A percentile compares a stretch with the other conserved stretches of the same genome.
These are phyloP conservation scores for Apantesis nais DNA, from an alignment of 2,888 invertebrate genomes.

Conservation along the genomic window DNA sequence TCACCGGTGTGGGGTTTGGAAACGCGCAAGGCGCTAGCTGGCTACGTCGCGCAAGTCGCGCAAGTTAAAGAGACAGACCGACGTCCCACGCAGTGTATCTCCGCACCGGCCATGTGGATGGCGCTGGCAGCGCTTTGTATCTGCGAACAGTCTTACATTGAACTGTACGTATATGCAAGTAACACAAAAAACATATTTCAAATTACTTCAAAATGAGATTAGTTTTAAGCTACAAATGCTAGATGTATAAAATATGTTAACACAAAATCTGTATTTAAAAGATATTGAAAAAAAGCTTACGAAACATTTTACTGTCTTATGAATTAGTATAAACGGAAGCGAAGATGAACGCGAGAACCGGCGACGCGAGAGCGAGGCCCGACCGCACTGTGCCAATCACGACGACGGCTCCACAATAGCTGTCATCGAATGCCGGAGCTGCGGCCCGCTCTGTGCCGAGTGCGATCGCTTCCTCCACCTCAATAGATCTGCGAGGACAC, in stretches of 20 bases:
- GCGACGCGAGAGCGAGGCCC: conserved; percentile 70
- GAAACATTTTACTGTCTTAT: neutral
- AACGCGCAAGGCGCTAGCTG: conserved; percentile 95
- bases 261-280: neutral
- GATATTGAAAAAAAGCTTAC: no score
- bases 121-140: conserved; percentile 97
- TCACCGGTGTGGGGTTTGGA: conserved; percentile 94
- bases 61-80: conserved; percentile 91
- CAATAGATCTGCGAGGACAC: conserved; percentile 93
- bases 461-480: conserved; percentile 98
- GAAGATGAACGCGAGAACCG: conserved; percentile 59
- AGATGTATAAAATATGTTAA: neutral
- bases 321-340: conserved; percentile 53
- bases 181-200: neutral
- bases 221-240: neutral
- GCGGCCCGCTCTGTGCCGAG: conserved; percentile 97
- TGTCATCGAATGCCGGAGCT: conserved; percentile 95
- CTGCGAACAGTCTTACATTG: conserved; percentile 95
- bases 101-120: conserved; percentile 95
- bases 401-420: conserved; percentile 97
- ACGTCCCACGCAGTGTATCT: conserved; percentile 91
- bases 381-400: conserved; percentile 97
- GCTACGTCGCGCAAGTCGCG: conserved; percentile 93
- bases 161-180: conserved; percentile 67
- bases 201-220: neutral